phyloP scores from a whole-genome alignment of 1,140 invertebrate genomes.

The Drosophila kikkawai region DNA sequence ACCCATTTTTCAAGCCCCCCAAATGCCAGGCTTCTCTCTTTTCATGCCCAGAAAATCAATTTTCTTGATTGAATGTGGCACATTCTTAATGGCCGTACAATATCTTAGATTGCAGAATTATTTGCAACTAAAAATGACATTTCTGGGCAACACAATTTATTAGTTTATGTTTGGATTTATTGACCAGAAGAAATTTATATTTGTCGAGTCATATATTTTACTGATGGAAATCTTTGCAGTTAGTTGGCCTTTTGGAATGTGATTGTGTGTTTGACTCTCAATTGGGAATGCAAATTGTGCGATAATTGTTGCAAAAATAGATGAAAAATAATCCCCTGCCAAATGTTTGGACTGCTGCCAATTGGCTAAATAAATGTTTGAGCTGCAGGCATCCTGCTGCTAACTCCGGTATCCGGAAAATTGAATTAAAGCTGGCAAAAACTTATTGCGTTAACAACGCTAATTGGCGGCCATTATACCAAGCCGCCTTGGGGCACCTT shows the following conservation, averaged over 20 bases:
- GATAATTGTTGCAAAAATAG: conserved; percentile 29
- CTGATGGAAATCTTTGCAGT: conserved; percentile 2
- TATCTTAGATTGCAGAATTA: conserved; percentile 36
- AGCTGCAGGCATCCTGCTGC: not conserved
- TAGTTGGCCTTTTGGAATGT: conserved; percentile 5
- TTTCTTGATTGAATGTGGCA: conserved; percentile 23
- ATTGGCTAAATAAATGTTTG: conserved; percentile 12
- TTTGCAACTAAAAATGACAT: conserved; percentile 37
- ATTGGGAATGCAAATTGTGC: conserved; percentile 31
- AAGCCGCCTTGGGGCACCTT: conserved; percentile 24
- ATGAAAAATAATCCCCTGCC: conserved; percentile 3
- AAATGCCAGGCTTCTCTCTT: not conserved
- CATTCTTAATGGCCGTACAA: conserved; percentile 25
- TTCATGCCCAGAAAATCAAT: conserved; percentile 6
- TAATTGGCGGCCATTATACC: conserved; percentile 49
- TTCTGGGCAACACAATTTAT: conserved; percentile 20
- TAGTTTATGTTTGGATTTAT: conserved; percentile 39
- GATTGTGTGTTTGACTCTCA: conserved; percentile 6
- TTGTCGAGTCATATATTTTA: conserved; percentile 34
- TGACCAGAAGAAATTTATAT: conserved; percentile 36
- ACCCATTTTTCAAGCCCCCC: not conserved
- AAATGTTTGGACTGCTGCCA: conserved; percentile 33
- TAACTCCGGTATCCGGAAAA: conserved; percentile 20
- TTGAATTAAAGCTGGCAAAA: conserved; percentile 52
- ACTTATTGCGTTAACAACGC: conserved; percentile 28